Evolutionary conservation across 2,113 vertebrate genomes (phyloP).

Genomic region (Saccopteryx bilineata): DNA sequence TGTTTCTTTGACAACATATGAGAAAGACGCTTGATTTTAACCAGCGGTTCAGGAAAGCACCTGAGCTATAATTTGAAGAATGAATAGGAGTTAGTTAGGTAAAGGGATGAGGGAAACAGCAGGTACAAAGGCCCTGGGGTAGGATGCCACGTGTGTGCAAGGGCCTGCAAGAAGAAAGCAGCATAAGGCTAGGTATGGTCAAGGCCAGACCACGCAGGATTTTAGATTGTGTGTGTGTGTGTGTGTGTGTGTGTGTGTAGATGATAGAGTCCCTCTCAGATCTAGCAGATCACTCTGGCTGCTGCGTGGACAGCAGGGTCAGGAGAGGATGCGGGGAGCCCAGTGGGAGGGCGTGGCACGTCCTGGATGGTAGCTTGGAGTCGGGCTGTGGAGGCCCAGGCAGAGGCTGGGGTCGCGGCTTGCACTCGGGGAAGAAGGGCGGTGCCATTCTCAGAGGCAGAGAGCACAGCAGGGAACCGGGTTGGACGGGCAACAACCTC

Average conservation of each 20-base stretch:
- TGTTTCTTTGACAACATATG: neutral
- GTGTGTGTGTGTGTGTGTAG: neutral
- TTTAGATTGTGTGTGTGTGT: neutral
- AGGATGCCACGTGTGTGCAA: neutral
- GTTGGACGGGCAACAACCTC: neutral
- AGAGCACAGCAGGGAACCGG: neutral
- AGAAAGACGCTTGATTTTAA: slow-evolving; percentile 23
- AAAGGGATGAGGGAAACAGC: neutral
- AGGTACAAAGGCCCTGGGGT: neutral
- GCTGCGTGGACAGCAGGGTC: neutral
- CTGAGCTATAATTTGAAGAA: neutral
- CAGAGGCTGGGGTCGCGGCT: neutral
- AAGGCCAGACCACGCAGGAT: neutral
- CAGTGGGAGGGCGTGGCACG: neutral
- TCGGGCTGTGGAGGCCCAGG: accelerated
- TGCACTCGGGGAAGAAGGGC: neutral
- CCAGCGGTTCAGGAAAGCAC: neutral
- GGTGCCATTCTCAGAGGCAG: neutral
- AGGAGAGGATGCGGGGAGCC: neutral
- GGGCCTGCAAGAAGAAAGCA: neutral
- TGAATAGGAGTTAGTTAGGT: neutral
- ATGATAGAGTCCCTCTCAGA: neutral
- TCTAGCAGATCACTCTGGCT: neutral
- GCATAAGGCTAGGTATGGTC: neutral
- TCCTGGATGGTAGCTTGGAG: neutral